These are phyloP conservation scores for Blera fallax DNA, from an alignment of 2,888 invertebrate species.

Conservation along the genomic window DNA sequence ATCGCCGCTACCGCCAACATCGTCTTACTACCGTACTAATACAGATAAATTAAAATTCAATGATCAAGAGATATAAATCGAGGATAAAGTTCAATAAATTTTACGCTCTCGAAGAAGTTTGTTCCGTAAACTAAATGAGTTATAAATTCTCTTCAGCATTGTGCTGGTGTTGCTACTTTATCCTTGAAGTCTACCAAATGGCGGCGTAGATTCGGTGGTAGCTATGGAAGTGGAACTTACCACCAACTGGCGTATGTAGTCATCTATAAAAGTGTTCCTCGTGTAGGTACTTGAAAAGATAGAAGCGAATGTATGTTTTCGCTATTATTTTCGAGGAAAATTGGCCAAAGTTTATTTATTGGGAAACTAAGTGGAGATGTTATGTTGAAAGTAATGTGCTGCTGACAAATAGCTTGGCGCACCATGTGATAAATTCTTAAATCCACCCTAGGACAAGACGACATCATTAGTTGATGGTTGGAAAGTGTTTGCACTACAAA, in stretches of 20 bases:
- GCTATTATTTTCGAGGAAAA: conserved; percentile 35
- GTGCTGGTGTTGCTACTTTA: conserved; percentile 43
- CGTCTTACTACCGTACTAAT: conserved; percentile 4
- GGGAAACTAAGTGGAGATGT: conserved; percentile 40
- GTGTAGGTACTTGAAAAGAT: neutral
- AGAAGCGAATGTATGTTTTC: conserved; percentile 1
- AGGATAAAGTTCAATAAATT: conserved; percentile 74
- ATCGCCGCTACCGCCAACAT: neutral
- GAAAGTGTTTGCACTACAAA: no score
- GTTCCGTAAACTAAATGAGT: conserved; percentile 74
- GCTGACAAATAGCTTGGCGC: conserved; percentile 21
- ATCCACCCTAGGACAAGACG: neutral
- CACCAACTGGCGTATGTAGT: conserved; percentile 6
- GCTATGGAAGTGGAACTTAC: neutral
- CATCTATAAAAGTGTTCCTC: neutral
- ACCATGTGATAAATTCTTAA: conserved; percentile 21
- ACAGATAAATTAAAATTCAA: conserved; percentile 73
- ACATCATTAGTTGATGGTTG: neutral
- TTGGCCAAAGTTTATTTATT: conserved; percentile 42
- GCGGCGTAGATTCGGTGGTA: neutral
- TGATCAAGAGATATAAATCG: conserved; percentile 73
- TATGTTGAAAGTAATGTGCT: conserved; percentile 33
- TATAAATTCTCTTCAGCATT: conserved; percentile 66
- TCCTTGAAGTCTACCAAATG: neutral
- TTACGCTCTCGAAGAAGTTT: conserved; percentile 71